Conservation (phyloP, 2,888 invertebrate genomes). For the Drosophila quinaria region DNA sequence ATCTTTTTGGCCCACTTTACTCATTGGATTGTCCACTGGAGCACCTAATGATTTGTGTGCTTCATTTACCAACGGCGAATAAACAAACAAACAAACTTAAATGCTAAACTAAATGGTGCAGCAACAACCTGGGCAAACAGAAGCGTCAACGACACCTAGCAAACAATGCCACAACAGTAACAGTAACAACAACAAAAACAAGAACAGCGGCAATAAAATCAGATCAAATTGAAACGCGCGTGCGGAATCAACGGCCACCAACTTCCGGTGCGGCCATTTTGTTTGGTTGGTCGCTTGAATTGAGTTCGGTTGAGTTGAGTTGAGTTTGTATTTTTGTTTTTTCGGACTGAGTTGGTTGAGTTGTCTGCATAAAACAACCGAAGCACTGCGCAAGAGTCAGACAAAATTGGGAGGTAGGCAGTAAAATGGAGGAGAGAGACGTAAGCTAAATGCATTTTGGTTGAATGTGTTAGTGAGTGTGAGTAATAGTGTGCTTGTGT, state of each 20-base stretch:
- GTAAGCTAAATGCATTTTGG: slow-evolving; percentile 63
- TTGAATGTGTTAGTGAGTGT: slow-evolving; percentile 10
- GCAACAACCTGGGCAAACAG: slow-evolving; percentile 33
- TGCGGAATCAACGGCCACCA: slow-evolving; percentile 59
- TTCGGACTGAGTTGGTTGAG: slow-evolving; percentile 48
- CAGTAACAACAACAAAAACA: slow-evolving; percentile 3
- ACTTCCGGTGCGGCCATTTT: slow-evolving; percentile 78
- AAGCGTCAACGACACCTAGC: slow-evolving; percentile 17
- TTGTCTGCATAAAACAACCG: slow-evolving; percentile 59
- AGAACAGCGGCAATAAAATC: slow-evolving; percentile 68
- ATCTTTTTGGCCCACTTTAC: slow-evolving; percentile 20
- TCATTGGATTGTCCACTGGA: slow-evolving; percentile 38
- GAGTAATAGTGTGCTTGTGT: slow-evolving; percentile 10
- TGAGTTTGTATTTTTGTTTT: not conserved
- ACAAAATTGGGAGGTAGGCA: not conserved
- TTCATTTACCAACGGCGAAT: slow-evolving; percentile 37
- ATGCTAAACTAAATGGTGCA: slow-evolving; percentile 38
- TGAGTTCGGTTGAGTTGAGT: slow-evolving; percentile 50
- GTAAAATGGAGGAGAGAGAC: slow-evolving; percentile 3
- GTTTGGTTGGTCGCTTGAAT: slow-evolving; percentile 56
- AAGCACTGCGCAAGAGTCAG: slow-evolving; percentile 20
- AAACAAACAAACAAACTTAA: slow-evolving; percentile 34
- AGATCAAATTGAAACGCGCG: slow-evolving; percentile 68
- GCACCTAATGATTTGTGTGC: slow-evolving; percentile 51
- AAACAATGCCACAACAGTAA: slow-evolving; percentile 22